A percentile compares a stretch with the other conserved stretches of the same genome.
phyloP scores from a whole-genome alignment of 2,797 vertebrate species.

The Tenualosa ilisha region DNA sequence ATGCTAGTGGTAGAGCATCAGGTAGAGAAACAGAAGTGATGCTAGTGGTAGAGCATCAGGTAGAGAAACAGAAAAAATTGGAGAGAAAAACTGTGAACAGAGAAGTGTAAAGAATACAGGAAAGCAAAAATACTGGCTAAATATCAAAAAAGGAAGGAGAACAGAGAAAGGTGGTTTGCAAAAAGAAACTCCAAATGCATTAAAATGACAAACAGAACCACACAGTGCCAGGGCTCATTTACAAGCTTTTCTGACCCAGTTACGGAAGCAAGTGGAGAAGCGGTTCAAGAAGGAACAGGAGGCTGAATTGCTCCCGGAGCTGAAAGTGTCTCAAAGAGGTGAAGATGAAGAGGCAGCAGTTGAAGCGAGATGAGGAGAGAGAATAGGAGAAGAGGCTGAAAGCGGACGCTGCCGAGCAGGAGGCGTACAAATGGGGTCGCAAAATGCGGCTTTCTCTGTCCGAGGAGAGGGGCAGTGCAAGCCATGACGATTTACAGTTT shows the following conservation, averaged over 20 bases:
- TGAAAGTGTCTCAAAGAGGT: neutral
- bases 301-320: too few relatives aligned
- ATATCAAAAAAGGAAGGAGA: neutral
- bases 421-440: neutral
- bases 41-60: neutral
- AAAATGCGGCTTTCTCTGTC: neutral
- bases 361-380: neutral
- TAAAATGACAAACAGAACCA: neutral
- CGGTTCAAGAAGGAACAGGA: neutral
- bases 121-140: neutral
- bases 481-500: neutral
- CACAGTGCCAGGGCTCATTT: neutral
- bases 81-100: neutral
- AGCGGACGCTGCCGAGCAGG: neutral
- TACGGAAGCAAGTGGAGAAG: neutral
- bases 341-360: neutral
- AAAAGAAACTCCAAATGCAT: neutral
- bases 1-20: too few relatives aligned
- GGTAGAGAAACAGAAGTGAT: too few relatives aligned
- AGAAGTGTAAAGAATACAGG: neutral
- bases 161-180: neutral
- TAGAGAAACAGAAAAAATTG: neutral
- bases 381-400: neutral
- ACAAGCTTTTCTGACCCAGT: neutral
- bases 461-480: neutral